Evolutionary conservation across 2,888 invertebrate genomes (phyloP).

Genomic region (Congeria kusceri): DNA sequence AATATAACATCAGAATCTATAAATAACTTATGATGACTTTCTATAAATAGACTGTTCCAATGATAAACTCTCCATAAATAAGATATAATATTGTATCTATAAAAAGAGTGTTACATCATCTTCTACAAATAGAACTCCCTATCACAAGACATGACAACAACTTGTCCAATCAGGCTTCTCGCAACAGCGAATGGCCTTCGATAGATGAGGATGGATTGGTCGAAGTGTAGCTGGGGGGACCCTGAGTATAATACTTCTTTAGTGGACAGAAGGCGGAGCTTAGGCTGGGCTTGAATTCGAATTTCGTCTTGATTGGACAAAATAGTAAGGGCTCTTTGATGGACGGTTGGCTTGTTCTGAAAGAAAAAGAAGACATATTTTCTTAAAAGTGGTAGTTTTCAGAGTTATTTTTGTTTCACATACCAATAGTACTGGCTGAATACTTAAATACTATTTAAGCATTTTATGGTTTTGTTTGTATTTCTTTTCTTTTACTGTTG

Average conservation of each 20-base stretch:
- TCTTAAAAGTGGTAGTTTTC: too few relatives aligned
- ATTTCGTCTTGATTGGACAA: conserved; percentile 74
- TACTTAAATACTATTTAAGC: too few relatives aligned
- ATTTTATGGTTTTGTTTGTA: too few relatives aligned
- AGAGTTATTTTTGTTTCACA: too few relatives aligned
- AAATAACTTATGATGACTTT: background rate
- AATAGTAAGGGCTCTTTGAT: conserved; percentile 79
- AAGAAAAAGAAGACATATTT: conserved; percentile 26
- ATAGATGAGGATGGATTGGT: conserved; percentile 19
- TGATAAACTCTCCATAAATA: too few relatives aligned
- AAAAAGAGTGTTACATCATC: background rate
- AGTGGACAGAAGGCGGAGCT: conserved; percentile 80
- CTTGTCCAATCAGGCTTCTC: background rate
- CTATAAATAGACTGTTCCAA: too few relatives aligned
- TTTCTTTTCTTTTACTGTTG: too few relatives aligned
- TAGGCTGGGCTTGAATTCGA: conserved; percentile 77
- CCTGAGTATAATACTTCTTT: conserved; percentile 70
- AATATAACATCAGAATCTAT: conserved; percentile 6
- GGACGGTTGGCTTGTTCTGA: conserved; percentile 66
- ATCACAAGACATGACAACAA: background rate
- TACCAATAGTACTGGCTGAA: too few relatives aligned
- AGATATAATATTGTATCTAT: background rate
- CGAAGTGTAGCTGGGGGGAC: conserved; percentile 52
- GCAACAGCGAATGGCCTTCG: conserved; percentile 25
- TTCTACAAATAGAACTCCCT: conserved; percentile 1